Conservation (phyloP, 2,113 vertebrate species). For the Myrmecobius fasciatus region DNA sequence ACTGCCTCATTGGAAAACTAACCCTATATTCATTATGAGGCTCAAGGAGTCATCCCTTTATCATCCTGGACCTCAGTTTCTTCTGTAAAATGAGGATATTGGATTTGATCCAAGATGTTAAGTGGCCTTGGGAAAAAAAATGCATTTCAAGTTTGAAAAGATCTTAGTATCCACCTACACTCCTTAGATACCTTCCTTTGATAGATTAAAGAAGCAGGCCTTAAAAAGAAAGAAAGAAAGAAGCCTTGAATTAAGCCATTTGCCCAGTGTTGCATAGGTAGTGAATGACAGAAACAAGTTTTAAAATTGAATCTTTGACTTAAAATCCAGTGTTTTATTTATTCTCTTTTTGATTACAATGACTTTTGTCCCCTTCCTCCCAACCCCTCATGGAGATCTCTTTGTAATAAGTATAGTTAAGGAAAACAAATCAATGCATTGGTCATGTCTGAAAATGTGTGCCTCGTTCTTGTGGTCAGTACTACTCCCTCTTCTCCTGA, state of each 20-base stretch:
- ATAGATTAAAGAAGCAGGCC: background rate
- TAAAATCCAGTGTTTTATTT: background rate
- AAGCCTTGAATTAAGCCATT: background rate
- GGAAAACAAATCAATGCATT: background rate
- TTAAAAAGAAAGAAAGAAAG: background rate
- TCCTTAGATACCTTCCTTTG: background rate
- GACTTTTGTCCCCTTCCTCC: background rate
- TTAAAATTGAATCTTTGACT: background rate
- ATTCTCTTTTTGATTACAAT: background rate
- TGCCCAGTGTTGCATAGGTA: background rate
- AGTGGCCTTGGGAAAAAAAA: background rate
- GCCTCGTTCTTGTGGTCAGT: background rate
- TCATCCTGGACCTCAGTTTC: background rate
- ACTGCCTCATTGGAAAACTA: background rate
- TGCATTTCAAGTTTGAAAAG: background rate
- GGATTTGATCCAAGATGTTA: background rate
- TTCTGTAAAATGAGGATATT: background rate
- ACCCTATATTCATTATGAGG: background rate
- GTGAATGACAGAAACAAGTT: background rate
- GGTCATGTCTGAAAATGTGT: background rate
- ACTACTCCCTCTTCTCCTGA: background rate
- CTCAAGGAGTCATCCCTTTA: background rate
- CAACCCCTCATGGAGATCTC: background rate
- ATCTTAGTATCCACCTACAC: background rate
- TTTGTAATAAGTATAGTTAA: background rate